Percentiles rank a stretch among this genome's conserved stretches.
Evolutionary conservation across 1,140 invertebrate species (phyloP).

Genomic region (Bombus fervidus): DNA sequence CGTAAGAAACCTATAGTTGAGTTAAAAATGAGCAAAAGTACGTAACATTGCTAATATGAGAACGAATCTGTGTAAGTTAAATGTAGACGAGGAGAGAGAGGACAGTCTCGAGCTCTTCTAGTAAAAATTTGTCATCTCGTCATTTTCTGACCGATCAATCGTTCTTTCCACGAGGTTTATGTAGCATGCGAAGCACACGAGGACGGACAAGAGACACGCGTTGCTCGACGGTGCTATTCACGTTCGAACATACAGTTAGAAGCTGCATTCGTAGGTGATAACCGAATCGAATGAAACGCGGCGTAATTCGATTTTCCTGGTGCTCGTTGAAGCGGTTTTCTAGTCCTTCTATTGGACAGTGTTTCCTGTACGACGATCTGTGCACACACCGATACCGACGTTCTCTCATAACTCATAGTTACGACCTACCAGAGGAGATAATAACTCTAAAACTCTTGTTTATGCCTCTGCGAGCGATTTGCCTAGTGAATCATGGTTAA

Average conservation of each 20-base stretch:
- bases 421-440: slow-evolving; percentile 41
- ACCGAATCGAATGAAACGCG: slow-evolving; percentile 42
- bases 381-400: slow-evolving; percentile 23
- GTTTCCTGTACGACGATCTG: slow-evolving; percentile 28
- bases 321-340: slow-evolving; percentile 48
- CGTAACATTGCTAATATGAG: no score
- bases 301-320: slow-evolving; percentile 59
- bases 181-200: slow-evolving; percentile 1
- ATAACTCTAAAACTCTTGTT: slow-evolving; percentile 48
- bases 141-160: not conserved
- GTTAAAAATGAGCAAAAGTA: no score
- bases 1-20: no score
- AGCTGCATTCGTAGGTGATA: slow-evolving; percentile 22
- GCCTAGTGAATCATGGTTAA: slow-evolving; percentile 35
- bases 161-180: slow-evolving; percentile 22
- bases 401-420: slow-evolving; percentile 38
- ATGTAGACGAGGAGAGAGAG: no score
- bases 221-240: not conserved
- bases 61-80: no score
- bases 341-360: slow-evolving; percentile 38
- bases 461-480: slow-evolving; percentile 36
- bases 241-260: slow-evolving; percentile 11
- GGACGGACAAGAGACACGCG: slow-evolving; percentile 10
- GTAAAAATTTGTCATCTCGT: not conserved
- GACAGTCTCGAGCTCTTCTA: no score